phyloP scores from a whole-genome alignment of 1,140 invertebrate species.

The Triops cancriformis region DNA sequence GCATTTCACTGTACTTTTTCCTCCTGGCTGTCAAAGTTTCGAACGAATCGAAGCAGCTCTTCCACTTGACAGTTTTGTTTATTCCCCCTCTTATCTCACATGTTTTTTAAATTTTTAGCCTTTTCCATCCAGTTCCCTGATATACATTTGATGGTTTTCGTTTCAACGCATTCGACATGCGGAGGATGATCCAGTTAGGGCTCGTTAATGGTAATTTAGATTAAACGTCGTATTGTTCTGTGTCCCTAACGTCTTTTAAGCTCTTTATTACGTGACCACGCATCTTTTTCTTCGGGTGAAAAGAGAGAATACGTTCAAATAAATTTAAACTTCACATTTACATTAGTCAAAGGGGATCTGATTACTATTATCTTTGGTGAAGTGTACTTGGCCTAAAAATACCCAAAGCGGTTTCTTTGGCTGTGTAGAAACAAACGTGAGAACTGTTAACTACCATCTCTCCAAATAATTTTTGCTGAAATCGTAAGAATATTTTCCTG shows the following conservation, averaged over 20 bases:
- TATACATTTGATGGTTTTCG: too few relatives aligned
- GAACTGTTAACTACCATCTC: too few relatives aligned
- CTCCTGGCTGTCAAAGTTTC: not conserved
- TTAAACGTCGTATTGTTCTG: slow-evolving; percentile 6
- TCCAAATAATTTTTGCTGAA: too few relatives aligned
- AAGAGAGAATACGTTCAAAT: not conserved
- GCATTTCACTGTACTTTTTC: not conserved
- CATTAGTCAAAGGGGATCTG: not conserved
- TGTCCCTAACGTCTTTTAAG: not conserved
- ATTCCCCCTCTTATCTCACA: not conserved
- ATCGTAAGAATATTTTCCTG: too few relatives aligned
- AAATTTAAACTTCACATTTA: not conserved
- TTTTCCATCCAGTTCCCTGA: too few relatives aligned
- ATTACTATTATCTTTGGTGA: not conserved
- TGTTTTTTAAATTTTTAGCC: too few relatives aligned
- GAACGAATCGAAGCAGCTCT: not conserved
- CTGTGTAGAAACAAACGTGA: too few relatives aligned
- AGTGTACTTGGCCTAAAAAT: not conserved
- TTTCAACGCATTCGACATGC: not conserved
- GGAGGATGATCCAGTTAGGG: not conserved
- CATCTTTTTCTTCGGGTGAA: not conserved
- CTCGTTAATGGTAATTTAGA: not conserved
- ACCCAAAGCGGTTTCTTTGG: too few relatives aligned
- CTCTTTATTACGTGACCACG: not conserved
- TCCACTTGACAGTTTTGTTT: not conserved